Percentiles rank a stretch among this genome's conserved stretches.
These are phyloP conservation scores for Gisinianus flammeolus DNA, from an alignment of 2,888 invertebrate species.

Conservation along the genomic window DNA sequence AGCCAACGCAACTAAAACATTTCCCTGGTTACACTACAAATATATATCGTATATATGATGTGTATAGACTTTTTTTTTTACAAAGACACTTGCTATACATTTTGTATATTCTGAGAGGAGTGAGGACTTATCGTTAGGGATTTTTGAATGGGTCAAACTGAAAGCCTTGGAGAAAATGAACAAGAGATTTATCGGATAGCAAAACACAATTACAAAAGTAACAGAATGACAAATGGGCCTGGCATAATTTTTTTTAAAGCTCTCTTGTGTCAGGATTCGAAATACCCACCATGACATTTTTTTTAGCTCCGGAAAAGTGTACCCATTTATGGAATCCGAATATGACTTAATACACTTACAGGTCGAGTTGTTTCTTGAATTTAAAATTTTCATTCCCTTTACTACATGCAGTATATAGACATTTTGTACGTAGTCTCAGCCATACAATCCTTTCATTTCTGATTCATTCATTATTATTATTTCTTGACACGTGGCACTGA, in stretches of 20 bases:
- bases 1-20: not conserved
- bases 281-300: not conserved
- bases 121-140: not conserved
- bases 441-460: not conserved
- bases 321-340: not conserved
- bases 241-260: not conserved
- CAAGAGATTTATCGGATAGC: slow-evolving; percentile 12
- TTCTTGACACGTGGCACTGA: not conserved
- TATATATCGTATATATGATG: too few species aligned
- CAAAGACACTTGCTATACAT: not conserved
- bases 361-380: slow-evolving; percentile 41
- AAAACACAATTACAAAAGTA: not conserved
- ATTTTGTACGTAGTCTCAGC: not conserved
- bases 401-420: not conserved
- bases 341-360: slow-evolving; percentile 39
- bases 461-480: not conserved
- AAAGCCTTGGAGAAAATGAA: slow-evolving; percentile 9
- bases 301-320: too few species aligned
- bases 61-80: too few species aligned
- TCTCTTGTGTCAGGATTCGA: not conserved
- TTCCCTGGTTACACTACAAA: too few species aligned
- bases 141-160: not conserved
- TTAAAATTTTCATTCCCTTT: slow-evolving; percentile 15
- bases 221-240: slow-evolving; percentile 5
- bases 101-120: not conserved